Conservation (phyloP, 2,888 invertebrate genomes). For the Coleophora deauratella region DNA sequence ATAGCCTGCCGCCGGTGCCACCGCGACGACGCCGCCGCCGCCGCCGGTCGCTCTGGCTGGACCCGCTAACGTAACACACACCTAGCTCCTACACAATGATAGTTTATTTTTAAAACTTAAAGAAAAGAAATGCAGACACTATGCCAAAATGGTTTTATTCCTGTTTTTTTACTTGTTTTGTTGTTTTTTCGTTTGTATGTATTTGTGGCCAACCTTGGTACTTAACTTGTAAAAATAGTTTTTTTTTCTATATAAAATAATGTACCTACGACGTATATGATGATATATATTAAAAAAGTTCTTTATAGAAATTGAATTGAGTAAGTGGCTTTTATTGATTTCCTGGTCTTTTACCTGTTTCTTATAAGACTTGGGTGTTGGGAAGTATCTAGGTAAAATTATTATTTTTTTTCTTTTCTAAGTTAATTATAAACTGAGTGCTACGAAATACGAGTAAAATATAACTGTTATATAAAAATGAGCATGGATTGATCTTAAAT, state of each 20-base stretch:
- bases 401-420: neutral
- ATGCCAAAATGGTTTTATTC: constrained; percentile 74
- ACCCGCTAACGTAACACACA: constrained; percentile 21
- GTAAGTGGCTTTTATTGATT: constrained; percentile 62
- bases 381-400: neutral
- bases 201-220: constrained; percentile 73
- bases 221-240: constrained; percentile 72
- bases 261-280: constrained; percentile 69
- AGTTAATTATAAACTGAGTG: neutral
- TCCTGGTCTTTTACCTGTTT: constrained; percentile 22
- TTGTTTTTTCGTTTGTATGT: constrained; percentile 71
- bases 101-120: constrained; percentile 57
- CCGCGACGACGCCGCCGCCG: constrained; percentile 16
- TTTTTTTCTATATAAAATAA: constrained; percentile 72
- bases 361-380: neutral
- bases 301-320: constrained; percentile 69
- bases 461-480: too few species aligned
- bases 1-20: constrained; percentile 5
- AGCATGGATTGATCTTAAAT: neutral
- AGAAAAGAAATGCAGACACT: constrained; percentile 64
- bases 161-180: constrained; percentile 72
- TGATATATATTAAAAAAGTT: constrained; percentile 68
- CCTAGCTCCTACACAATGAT: constrained; percentile 42
- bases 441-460: too few species aligned
- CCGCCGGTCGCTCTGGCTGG: constrained; percentile 12